Evolutionary conservation across 1,140 invertebrate species (phyloP), one percentile per base, ranked within the genome.

Genomic region (Diorhabda sublineata): DNA sequence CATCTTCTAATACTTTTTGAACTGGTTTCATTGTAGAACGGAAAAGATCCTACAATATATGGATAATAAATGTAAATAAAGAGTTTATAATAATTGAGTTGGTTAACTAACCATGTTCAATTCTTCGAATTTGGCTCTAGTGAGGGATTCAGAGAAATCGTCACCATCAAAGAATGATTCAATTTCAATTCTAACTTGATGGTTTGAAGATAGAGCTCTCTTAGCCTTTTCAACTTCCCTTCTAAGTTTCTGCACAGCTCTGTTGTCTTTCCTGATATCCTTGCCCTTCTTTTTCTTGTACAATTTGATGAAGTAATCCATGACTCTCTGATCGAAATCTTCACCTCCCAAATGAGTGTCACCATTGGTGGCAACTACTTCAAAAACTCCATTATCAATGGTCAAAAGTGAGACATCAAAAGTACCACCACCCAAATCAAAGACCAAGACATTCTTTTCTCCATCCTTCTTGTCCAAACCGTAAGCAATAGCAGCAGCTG

Each of bases 281-380:
- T 98, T 98, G 80, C 95, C 95, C 87, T 96, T 96, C 89, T 98
- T 98, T 85, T 98, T 98, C 87, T 98, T 98, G 89, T 98, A 98
- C 76, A 98, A 80, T 80, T 98, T 98, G 78, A 98, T 97, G 84
- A 99, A 98, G 81, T 99, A 94, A 76, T 98, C 96, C 95, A 98
- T 98, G 0, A 98, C 96, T 74, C 96, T 87, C 81, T 98, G 96
- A 86, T 99, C 97, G 81, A 99, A 99, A 85, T 99, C 97, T 86
- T 99, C 97, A 83, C 97, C 97, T 77, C 97, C 95, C 82, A 99
- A 89, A 83, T 98, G 97, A 81, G 97, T 98, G 79, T 99, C 97
- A 78, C 98, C 98, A 82, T 98, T 99, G 60, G 98, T 99, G 3
- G 98, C 93, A 11, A 99, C 92, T 64, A 89, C 77, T 84, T 93